Evolutionary conservation across 2,888 invertebrate genomes (phyloP), one percentile per base, ranked within the genome.

Genomic region (Hypercompe scribonia): DNA sequence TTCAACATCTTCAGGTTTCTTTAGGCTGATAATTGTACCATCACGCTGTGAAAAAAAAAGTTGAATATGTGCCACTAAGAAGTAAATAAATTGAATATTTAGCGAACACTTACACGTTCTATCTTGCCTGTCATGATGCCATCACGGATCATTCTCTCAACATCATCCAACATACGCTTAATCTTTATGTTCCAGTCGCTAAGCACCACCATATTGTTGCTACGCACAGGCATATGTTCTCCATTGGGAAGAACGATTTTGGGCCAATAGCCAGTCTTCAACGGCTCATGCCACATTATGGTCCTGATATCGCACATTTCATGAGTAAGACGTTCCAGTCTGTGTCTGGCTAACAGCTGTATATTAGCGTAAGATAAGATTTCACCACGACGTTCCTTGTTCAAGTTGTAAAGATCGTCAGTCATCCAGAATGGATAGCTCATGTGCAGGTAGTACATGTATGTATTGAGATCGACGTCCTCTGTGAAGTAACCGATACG

Each of bases 391-490:
- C 93, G 92, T 81, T 94, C 95, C 82, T 94, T 94, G 82, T 95
- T 91, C 65, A 96, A 82, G 33, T 89, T 91, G 83, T 94, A 96
- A 46, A 95, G 91, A 21, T 96, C 94, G 65, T 97, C 96, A 76
- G 96, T 94, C 95, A 97, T 96, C 97, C 97, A 97, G 94, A 94
- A 96, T 8, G 98, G 98, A 89, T 97, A 97, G 88, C 96, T 96
- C 89, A 97, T 93, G 87, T 97, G 96, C 90, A 96, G 94, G 90
- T 97, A 96, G 92, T 97, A 97, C 94, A 97, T 97, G 95, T 97
- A 97, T 24, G 97, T 92, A 91, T 97, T 98, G 24, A 98, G 93
- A 79, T 97, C 98, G 70, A 98, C 93, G 89, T 98, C 98, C 89
- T 98, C 98, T 33, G 96, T 96, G 94, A 97, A 98, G 92, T 98